Conservation (phyloP, 30 jellyfish, hydroid and myxozoan genomes). For the Chrysaora quinquecirrha region DNA sequence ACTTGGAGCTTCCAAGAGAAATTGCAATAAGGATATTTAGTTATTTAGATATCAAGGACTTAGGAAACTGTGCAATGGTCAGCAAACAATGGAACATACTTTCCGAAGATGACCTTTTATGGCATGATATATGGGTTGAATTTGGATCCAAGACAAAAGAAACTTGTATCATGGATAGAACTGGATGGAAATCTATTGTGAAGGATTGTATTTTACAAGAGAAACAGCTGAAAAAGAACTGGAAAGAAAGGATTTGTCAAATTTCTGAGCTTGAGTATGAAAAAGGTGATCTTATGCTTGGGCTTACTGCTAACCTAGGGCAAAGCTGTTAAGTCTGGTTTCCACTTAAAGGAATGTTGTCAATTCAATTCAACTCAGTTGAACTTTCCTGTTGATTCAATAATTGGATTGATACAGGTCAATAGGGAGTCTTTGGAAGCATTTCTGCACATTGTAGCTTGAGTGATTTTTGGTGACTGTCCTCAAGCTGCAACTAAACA, state of each 20-base stretch:
- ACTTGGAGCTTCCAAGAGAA: slow-evolving; percentile 87
- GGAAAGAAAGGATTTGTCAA: slow-evolving; percentile 83
- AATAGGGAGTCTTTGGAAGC: too few species aligned
- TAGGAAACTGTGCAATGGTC: slow-evolving; percentile 71
- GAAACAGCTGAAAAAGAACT: slow-evolving; percentile 40
- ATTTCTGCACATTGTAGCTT: too few species aligned
- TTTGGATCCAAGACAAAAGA: slow-evolving; percentile 31
- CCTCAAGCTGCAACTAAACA: too few species aligned
- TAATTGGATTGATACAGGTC: too few species aligned
- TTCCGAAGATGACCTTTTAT: slow-evolving; percentile 84
- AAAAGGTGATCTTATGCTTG: slow-evolving; percentile 58
- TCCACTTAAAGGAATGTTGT: too few species aligned
- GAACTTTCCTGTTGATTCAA: too few species aligned
- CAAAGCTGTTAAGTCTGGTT: too few species aligned
- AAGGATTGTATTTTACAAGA: slow-evolving; percentile 21
- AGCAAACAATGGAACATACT: slow-evolving; percentile 71
- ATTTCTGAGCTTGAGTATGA: slow-evolving; percentile 76
- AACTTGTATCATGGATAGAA: slow-evolving; percentile 40
- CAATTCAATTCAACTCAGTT: too few species aligned
- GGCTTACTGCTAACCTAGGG: too few species aligned
- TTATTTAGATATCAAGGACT: slow-evolving; percentile 55
- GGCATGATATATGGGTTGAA: slow-evolving; percentile 56
- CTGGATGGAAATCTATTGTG: slow-evolving; percentile 67
- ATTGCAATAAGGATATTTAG: slow-evolving; percentile 67
- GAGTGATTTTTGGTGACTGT: too few species aligned